Conservation (phyloP, 2,113 vertebrate species). For the Struthio camelus region DNA sequence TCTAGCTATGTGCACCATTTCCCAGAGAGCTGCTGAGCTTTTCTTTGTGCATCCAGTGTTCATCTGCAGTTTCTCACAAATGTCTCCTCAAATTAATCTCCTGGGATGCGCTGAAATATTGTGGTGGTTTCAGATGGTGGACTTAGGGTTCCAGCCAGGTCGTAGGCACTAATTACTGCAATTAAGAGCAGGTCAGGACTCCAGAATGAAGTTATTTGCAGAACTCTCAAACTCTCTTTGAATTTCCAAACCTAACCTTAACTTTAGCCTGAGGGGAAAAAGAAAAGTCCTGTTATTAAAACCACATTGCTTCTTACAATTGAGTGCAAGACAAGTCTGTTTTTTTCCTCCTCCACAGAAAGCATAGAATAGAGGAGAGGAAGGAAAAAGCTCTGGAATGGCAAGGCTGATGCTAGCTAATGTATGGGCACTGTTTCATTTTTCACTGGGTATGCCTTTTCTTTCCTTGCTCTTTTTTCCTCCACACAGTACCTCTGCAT, state of each 20-base stretch:
- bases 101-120: accelerated
- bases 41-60: accelerated
- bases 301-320: background rate
- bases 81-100: accelerated
- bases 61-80: accelerated
- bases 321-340: background rate
- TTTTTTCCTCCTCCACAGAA: background rate
- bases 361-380: background rate
- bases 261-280: background rate
- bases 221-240: background rate
- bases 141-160: background rate
- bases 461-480: background rate
- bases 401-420: background rate
- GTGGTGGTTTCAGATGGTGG: accelerated
- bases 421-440: background rate
- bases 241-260: background rate
- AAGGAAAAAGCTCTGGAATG: background rate
- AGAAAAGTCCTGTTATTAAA: background rate
- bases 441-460: slow-evolving; percentile 18
- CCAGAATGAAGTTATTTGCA: background rate
- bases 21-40: accelerated
- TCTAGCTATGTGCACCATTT: accelerated
- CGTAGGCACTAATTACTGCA: accelerated
- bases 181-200: background rate
- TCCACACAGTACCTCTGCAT: slow-evolving; percentile 12